Evolutionary conservation across 1,140 invertebrate species (phyloP).

Genomic region (Zophobas atratus): DNA sequence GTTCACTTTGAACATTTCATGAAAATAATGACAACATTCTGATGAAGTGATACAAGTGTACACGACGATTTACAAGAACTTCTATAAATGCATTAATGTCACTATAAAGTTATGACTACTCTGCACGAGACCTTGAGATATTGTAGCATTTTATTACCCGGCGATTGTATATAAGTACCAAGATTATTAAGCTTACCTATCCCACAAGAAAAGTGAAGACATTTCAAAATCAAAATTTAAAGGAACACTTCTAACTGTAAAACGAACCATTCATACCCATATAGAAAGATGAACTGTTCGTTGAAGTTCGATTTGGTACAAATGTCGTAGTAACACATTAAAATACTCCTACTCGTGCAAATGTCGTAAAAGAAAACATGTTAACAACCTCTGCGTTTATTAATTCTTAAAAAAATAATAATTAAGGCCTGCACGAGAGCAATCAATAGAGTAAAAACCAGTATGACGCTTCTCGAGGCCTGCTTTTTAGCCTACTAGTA

Average conservation of each 20-base stretch:
- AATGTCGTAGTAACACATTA: slow-evolving; percentile 6
- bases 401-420: slow-evolving; percentile 31
- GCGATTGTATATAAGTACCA: too few species aligned
- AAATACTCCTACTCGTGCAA: slow-evolving; percentile 31
- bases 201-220: not conserved
- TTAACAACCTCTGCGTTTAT: slow-evolving; percentile 21
- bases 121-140: not conserved
- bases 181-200: too few species aligned
- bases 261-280: not conserved
- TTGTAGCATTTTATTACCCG: too few species aligned
- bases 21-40: not conserved
- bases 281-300: slow-evolving; percentile 9
- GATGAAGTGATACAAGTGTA: not conserved
- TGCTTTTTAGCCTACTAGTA: slow-evolving; percentile 6
- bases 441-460: slow-evolving; percentile 6
- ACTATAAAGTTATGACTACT: not conserved
- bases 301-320: slow-evolving; percentile 8
- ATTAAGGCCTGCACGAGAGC: slow-evolving; percentile 21
- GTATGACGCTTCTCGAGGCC: slow-evolving; percentile 32
- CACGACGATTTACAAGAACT: not conserved
- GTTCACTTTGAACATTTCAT: too few species aligned
- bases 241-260: too few species aligned
- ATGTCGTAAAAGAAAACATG: not conserved
- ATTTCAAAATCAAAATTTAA: not conserved
- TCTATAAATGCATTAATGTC: not conserved